Conservation (phyloP, 2,797 vertebrate species). For the Gouania willdenowi region DNA sequence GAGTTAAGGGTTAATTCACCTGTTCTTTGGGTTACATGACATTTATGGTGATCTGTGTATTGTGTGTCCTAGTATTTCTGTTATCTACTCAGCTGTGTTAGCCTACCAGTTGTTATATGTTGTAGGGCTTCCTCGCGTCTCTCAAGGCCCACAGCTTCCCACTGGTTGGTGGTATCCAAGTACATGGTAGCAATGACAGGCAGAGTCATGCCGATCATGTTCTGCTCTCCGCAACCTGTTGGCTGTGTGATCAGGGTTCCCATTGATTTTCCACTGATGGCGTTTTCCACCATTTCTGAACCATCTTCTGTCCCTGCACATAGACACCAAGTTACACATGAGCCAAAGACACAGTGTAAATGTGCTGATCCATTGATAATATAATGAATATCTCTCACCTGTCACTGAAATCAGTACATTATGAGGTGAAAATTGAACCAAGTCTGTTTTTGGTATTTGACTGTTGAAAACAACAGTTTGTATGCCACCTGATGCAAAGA, state of each 20-base stretch:
- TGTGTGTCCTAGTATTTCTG: no score
- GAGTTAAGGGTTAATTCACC: no score
- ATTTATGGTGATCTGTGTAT: no score
- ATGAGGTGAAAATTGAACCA: conserved; percentile 74
- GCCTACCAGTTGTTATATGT: conserved; percentile 75
- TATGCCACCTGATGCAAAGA: conserved; percentile 57
- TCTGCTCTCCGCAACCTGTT: conserved; percentile 80
- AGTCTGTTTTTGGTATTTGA: conserved; percentile 42
- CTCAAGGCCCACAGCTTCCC: conserved; percentile 68
- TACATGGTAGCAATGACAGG: conserved; percentile 79
- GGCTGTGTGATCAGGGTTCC: conserved; percentile 76
- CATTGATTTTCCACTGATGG: conserved; percentile 71
- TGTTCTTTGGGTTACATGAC: no score
- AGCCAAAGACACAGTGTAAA: no score
- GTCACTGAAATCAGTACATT: conserved; percentile 78
- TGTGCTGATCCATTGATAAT: no score
- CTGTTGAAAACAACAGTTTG: conserved; percentile 66
- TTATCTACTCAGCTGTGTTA: no score
- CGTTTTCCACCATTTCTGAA: conserved; percentile 68
- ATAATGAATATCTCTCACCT: conserved; percentile 57
- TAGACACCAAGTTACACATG: no score
- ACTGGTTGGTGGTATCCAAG: conserved; percentile 79
- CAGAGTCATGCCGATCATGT: conserved; percentile 80
- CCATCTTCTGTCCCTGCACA: conserved; percentile 61
- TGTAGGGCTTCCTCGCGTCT: conserved; percentile 56